Evolutionary conservation across 1,140 invertebrate species (phyloP), one percentile per base, ranked within the genome.

Genomic region (Diabrotica undecimpunctata): DNA sequence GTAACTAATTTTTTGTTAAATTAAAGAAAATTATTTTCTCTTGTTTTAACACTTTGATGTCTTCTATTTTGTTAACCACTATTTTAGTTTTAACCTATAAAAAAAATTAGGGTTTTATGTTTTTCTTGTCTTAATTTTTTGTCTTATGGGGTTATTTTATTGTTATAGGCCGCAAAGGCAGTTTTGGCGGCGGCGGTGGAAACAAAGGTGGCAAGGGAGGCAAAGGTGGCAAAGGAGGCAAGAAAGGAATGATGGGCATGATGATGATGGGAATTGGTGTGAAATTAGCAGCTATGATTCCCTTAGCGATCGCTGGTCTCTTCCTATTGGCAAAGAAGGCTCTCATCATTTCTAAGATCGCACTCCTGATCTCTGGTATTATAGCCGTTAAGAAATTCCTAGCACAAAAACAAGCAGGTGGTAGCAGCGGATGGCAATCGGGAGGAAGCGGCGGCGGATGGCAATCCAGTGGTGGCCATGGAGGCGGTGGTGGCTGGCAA

Each of bases 211-310:
- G 60, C 54, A 62, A 62, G n/a, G 64, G 64, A 6, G 54, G 54
- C 36, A 62, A 61, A 8, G 58, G 61, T 8, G 61, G 61, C 3
- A 63, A 65, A 7, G 61, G 59, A 0, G 90, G 90, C 73, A 88
- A 89, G 87, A 90, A 90, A 83, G 89, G 90, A 67, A 91, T 90
- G 88, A 90, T 91, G 86, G 84, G 87, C 14, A 89, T 89, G 82
- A 90, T 91, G 86, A 88, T 89, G 84, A 90, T 90, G 87, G 89
- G 88, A 0, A 83, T 89, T 64, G 87, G 85, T 0, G 88, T 88
- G 81, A 91, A 90, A 77, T 85, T 90, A 83, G 87, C 85, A 0
- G 86, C 87, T 0, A 79, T 90, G 82, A 81, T 90, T n/a, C 89
- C 89, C 0, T 75, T 90, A 0, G 87, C 87, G 0, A 89, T 91